Evolutionary conservation across 2,888 invertebrate species (phyloP), one percentile per base, ranked within the genome.

Genomic region (Limnephilus lunatus): DNA sequence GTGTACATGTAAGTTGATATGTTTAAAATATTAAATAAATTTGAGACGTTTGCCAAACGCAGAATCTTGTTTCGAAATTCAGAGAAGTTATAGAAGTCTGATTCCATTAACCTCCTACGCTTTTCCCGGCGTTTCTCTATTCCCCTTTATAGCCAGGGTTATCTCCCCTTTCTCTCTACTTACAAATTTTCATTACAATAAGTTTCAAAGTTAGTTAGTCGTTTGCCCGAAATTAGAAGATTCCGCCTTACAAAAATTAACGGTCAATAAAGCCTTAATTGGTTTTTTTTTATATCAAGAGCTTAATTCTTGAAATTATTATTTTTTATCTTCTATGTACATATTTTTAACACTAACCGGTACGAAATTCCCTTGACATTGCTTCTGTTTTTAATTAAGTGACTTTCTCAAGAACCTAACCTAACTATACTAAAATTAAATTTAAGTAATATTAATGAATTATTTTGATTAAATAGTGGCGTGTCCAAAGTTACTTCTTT

Each of bases 201-300:
- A 68, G 68, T 68, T 68, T 68, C 25, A 68, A 68, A 68, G 68
- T 68, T 68, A 25, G 68, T 68, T 68, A 68, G 68, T 25, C 68
- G 9, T 68, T 68, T 68, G 25, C n/a, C 68, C n/a, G n/a, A 68
- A 68, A 68, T 68, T 7, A 68, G 68, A 68, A 68, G 68, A 68
- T 68, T 68, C n/a, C 68, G 2, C 25, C 68, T 68, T 68, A 68
- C 9, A 68, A 68, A 68, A 25, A 68, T 68, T 68, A 68, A 68
- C 68, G 68, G 68, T 68, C 68, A 68, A 68, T 68, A n/a, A 68
- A 68, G n/a, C 68, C 68, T n/a, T 68, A 68, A 68, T 68, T 68
- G 68, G 68, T 68, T n/a, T 53, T 19, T 48, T 15, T 68, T 68
- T n/a, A 25, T n/a, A 25, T n/a, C 25, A 68, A 68, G n/a, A 68